These are phyloP conservation scores for Synanceia verrucosa DNA, from an alignment of 2,797 vertebrate species.

Conservation along the genomic window DNA sequence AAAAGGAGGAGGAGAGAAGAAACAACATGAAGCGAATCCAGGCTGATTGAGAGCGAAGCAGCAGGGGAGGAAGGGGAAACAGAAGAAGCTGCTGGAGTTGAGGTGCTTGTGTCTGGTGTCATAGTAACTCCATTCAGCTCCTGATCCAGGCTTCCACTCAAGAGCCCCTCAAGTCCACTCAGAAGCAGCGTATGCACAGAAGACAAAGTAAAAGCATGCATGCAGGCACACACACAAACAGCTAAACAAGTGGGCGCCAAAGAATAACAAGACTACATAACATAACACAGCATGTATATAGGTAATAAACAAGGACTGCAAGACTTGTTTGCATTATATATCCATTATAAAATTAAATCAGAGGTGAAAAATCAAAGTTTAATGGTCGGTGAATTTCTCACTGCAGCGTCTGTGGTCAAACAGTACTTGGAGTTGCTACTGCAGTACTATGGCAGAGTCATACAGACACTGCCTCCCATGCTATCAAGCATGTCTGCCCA, in stretches of 20 bases:
- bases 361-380: background rate
- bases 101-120: constrained; percentile 79
- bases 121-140: constrained; percentile 80
- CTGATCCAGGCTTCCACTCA: constrained; percentile 79
- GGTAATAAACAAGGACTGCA: background rate
- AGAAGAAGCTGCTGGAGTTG: constrained; percentile 83
- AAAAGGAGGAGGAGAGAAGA: constrained; percentile 29
- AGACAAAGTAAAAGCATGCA: constrained; percentile 73
- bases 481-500: constrained; percentile 65
- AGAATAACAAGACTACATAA: background rate
- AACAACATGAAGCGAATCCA: constrained; percentile 49
- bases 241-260: background rate
- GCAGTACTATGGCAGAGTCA: constrained; percentile 59
- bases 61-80: constrained; percentile 74
- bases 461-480: constrained; percentile 54
- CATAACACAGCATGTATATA: background rate
- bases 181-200: constrained; percentile 77
- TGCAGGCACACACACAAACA: constrained; percentile 11
- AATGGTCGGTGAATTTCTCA: constrained; percentile 12
- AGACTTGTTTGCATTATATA: background rate
- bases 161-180: constrained; percentile 84
- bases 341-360: background rate
- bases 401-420: constrained; percentile 19
- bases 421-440: constrained; percentile 37
- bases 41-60: constrained; percentile 59